A percentile compares a stretch with the other conserved stretches of the same genome.
phyloP scores from a whole-genome alignment of 2,113 vertebrate species.

The Sander vitreus region DNA sequence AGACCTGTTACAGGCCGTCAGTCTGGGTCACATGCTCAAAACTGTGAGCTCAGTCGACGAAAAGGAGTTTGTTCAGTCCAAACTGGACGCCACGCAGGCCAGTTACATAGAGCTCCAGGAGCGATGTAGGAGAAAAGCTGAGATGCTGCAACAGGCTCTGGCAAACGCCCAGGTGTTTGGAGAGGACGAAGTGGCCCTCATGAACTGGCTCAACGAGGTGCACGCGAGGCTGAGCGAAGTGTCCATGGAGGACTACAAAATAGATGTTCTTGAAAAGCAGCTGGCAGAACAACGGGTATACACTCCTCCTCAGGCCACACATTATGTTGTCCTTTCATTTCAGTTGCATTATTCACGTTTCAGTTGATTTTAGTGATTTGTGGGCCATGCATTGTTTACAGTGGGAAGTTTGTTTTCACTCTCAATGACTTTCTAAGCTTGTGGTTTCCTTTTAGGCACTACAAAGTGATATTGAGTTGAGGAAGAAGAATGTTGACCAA shows the following conservation, averaged over 20 bases:
- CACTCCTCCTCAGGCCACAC: conserved; percentile 64
- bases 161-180: conserved; percentile 97
- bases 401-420: neutral
- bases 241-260: conserved; percentile 88
- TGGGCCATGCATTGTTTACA: neutral
- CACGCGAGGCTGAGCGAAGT: conserved; percentile 89
- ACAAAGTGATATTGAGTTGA: conserved; percentile 92
- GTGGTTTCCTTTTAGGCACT: conserved; percentile 84
- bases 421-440: conserved; percentile 14
- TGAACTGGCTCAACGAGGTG: conserved; percentile 96
- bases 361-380: conserved; percentile 31
- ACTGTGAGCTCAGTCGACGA: conserved; percentile 94
- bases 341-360: conserved; percentile 66
- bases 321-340: conserved; percentile 70
- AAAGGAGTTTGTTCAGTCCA: conserved; percentile 94
- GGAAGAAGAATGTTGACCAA: conserved; percentile 93
- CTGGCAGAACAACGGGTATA: conserved; percentile 93
- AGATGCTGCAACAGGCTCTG: conserved; percentile 93
- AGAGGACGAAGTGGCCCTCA: conserved; percentile 95
- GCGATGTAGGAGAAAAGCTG: conserved; percentile 90
- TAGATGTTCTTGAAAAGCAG: conserved; percentile 89
- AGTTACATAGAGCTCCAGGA: conserved; percentile 94
- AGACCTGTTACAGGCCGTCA: conserved; percentile 93
- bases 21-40: conserved; percentile 93
- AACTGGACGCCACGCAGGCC: conserved; percentile 91